These are phyloP conservation scores for Grus americana DNA, from an alignment of 2,113 vertebrate species.

Conservation along the genomic window DNA sequence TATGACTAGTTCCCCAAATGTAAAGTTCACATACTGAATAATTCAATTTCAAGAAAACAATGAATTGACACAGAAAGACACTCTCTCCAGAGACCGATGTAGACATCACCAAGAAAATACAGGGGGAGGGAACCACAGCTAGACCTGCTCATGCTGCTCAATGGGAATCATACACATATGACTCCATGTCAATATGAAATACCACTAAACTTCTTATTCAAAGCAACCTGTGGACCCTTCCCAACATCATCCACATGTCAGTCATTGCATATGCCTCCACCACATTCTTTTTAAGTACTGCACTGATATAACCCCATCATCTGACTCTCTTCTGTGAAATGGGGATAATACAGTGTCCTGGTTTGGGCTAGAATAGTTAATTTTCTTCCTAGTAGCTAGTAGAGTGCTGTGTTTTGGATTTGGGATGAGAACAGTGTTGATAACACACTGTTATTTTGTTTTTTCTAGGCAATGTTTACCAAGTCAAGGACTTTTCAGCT, in stretches of 20 bases:
- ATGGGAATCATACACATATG: accelerated
- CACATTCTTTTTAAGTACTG: not conserved
- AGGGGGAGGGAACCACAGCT: not conserved
- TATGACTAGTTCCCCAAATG: not conserved
- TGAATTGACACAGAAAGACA: not conserved
- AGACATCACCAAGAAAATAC: not conserved
- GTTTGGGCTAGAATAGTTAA: too few species aligned
- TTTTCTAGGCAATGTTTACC: too few species aligned
- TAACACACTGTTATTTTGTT: too few species aligned
- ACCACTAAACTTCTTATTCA: not conserved
- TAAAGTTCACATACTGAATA: not conserved
- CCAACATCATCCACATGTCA: not conserved
- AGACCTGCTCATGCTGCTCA: not conserved
- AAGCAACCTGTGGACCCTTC: not conserved
- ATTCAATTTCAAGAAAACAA: not conserved
- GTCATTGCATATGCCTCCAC: not conserved
- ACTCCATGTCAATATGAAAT: not conserved
- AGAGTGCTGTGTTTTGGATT: too few species aligned
- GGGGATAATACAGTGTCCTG: not conserved
- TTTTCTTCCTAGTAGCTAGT: too few species aligned
- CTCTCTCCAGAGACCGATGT: not conserved
- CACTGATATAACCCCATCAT: not conserved
- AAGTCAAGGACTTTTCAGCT: too few species aligned
- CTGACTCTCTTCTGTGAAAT: not conserved
- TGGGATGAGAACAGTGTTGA: too few species aligned